Evolutionary conservation across 2,888 invertebrate species (phyloP).

Genomic region (Philereme transversata): DNA sequence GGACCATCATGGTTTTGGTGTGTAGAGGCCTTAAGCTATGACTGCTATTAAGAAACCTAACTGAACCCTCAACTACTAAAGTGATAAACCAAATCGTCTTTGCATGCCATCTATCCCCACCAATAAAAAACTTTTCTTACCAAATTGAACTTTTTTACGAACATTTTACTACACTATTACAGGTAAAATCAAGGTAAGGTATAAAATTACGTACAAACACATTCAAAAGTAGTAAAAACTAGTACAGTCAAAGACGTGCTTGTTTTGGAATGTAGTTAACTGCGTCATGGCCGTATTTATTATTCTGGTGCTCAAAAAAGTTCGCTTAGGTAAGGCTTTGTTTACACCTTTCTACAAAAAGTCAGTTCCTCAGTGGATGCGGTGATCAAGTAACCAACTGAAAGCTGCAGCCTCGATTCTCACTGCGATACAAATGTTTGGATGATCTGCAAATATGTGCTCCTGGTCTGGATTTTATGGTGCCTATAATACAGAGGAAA

Average conservation of each 20-base stretch:
- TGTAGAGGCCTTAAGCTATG: background rate
- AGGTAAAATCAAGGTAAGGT: constrained; percentile 2
- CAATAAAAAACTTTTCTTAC: constrained; percentile 21
- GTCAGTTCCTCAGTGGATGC: too few species aligned
- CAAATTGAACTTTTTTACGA: constrained; percentile 25
- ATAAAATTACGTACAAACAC: constrained; percentile 15
- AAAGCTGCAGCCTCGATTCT: too few species aligned
- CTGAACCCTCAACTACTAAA: background rate
- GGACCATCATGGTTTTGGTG: too few species aligned
- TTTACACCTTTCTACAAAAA: too few species aligned
- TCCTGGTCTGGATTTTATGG: too few species aligned
- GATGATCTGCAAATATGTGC: too few species aligned
- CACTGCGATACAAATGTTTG: too few species aligned
- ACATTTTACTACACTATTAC: constrained; percentile 19
- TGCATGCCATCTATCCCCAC: constrained; percentile 9
- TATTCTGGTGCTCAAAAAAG: background rate
- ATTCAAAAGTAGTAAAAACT: constrained; percentile 17
- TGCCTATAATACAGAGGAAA: too few species aligned
- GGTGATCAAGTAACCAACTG: too few species aligned
- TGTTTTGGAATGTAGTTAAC: background rate
- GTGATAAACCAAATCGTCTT: constrained; percentile 16
- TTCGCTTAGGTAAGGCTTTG: too few species aligned
- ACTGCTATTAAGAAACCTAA: background rate
- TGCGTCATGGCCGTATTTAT: background rate
- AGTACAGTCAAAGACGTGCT: background rate